A percentile compares a stretch with the other conserved stretches of the same genome.
Conservation (phyloP, 2,888 invertebrate genomes). For the Drosophila paramelanica region DNA sequence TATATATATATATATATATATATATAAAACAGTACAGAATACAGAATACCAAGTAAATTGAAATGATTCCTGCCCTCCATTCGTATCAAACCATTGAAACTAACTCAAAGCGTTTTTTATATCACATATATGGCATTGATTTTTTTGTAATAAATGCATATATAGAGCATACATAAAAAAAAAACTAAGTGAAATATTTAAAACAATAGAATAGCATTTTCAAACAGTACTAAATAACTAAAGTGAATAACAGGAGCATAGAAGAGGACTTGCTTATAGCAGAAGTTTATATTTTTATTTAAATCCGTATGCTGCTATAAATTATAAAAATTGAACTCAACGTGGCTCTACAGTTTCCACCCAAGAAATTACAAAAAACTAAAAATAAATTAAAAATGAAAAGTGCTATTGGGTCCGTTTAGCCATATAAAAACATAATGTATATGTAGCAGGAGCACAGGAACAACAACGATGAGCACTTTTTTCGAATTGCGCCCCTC, state of each 20-base stretch:
- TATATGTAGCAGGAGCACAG: not conserved
- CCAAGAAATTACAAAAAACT: constrained; percentile 13
- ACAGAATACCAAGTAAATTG: constrained; percentile 77
- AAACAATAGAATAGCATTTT: constrained; percentile 61
- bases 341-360: constrained; percentile 44
- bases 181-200: constrained; percentile 16
- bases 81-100: constrained; percentile 80
- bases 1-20: constrained; percentile 19
- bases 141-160: constrained; percentile 68
- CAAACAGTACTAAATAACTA: constrained; percentile 33
- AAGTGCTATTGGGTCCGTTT: constrained; percentile 30
- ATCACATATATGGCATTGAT: constrained; percentile 72
- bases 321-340: constrained; percentile 17
- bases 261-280: constrained; percentile 46
- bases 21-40: constrained; percentile 61
- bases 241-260: constrained; percentile 26
- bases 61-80: constrained; percentile 84
- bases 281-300: constrained; percentile 26
- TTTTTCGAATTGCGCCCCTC: constrained; percentile 27
- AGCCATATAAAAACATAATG: constrained; percentile 9
- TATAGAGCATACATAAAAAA: constrained; percentile 41
- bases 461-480: constrained; percentile 31
- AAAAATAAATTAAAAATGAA: not conserved
- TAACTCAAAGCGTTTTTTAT: constrained; percentile 77
- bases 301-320: constrained; percentile 18